A percentile compares a stretch with the other conserved stretches of the same genome.
Conservation (phyloP, 2,888 invertebrate species). For the Tetranychus truncatus region DNA sequence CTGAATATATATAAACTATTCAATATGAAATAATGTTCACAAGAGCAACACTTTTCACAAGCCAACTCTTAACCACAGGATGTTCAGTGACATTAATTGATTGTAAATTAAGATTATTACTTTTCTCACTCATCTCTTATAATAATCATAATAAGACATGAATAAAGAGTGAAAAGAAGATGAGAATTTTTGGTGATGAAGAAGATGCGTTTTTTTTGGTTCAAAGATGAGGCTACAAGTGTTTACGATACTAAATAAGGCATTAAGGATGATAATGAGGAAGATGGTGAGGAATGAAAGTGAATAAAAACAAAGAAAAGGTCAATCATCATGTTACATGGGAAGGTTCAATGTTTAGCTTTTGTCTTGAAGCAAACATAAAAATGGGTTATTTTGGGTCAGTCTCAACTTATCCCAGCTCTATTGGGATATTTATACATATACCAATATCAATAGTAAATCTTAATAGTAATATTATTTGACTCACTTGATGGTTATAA, state of each 20-base stretch:
- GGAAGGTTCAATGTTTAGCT: not conserved
- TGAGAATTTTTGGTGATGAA: not conserved
- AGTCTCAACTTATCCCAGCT: too few species aligned
- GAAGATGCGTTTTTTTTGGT: not conserved
- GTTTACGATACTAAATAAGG: not conserved
- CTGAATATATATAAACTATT: too few species aligned
- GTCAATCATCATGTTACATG: not conserved
- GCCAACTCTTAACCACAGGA: not conserved
- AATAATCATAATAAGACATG: not conserved
- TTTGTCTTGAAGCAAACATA: not conserved
- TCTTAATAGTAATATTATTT: too few species aligned
- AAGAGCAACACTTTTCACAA: not conserved
- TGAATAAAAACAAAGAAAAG: not conserved
- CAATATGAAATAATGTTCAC: too few species aligned
- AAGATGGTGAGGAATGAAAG: not conserved
- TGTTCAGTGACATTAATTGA: not conserved
- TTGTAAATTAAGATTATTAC: conserved; percentile 1
- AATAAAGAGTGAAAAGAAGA: not conserved
- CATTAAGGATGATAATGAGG: not conserved
- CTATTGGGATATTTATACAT: too few species aligned
- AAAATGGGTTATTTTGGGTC: too few species aligned
- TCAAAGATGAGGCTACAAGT: not conserved
- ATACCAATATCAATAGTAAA: too few species aligned
- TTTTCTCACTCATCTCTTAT: not conserved
- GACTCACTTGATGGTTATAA: too few species aligned